Base-by-base conservation (phyloP, 2,888 invertebrate species). In the Euzophera pinguis region DNA sequence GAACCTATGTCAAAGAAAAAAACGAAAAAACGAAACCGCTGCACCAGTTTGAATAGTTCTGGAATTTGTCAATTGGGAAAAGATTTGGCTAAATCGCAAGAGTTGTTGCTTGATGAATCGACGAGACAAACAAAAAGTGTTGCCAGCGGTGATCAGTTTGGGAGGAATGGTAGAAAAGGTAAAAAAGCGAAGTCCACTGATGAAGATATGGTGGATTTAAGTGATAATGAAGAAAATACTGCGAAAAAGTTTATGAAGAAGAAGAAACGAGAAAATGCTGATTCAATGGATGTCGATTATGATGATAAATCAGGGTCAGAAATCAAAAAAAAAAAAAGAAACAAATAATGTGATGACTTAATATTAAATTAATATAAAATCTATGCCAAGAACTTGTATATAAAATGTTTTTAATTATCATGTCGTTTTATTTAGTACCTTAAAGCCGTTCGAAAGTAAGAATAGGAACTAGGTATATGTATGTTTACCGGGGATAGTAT, bases 11-110 rank as follows among this genome's bases (percentile, higher is more conserved):
- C 42, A 13, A 62, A 75, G 54, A 80, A 81, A 54, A 84, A 76
- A 55, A 84, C 77, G 55, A 81, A 79, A 53, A 81, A 81, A 63
- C 61, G 65, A 27, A 81, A 72, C 57, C 67, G 63, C 12, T 76
- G 74, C 55, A 52, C 62, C 17, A 72, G 67, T 47, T 65, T 69
- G 29, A 67, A 67, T 52, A 62, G 50, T 52, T 38, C 42, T 51
- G 16, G n/a, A 22, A 43, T 55, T 42, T 16, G 10, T 4, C 29
- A 32, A 27, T 22, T 22, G 5, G 22, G 10, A 13, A 37, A 42
- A 45, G 1, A n/a, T 4, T 22, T 59, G 51, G 61, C 53, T 52
- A 57, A 62, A 60, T 54, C 50, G n/a, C 9, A 39, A 37, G 37
- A 5, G 8, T 57, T 53, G 41, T 54, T 54, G 55, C 47, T 53